These are phyloP conservation scores for Porphyrio hochstetteri DNA, from an alignment of 2,113 vertebrate genomes.

Conservation along the genomic window DNA sequence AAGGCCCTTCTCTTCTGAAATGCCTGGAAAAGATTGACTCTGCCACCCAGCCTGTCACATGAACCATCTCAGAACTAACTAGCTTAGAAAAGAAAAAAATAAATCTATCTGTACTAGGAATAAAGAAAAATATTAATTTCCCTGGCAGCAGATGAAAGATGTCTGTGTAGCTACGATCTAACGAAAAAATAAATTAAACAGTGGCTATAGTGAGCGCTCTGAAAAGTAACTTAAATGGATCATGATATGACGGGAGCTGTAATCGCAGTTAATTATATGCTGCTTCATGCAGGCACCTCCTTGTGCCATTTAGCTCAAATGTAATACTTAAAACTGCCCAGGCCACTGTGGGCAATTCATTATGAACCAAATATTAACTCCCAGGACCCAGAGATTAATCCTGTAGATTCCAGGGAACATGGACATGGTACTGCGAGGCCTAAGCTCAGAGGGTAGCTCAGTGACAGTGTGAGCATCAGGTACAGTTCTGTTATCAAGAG, in stretches of 20 bases:
- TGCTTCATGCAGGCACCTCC: conserved; percentile 44
- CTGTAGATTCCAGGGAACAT: neutral
- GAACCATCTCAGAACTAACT: conserved; percentile 65
- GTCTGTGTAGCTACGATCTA: conserved; percentile 70
- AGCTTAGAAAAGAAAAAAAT: neutral
- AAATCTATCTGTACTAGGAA: conserved; percentile 58
- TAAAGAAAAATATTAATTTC: conserved; percentile 77
- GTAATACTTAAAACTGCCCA: conserved; percentile 52
- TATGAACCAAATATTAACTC: neutral
- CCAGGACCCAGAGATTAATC: neutral
- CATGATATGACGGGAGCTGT: conserved; percentile 47
- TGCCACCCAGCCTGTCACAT: conserved; percentile 46
- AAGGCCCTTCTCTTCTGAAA: conserved; percentile 33
- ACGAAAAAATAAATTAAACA: conserved; percentile 75
- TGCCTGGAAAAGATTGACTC: neutral
- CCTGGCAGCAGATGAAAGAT: conserved; percentile 73
- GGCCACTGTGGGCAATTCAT: conserved; percentile 40
- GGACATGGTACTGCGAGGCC: neutral
- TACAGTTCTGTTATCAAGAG: neutral
- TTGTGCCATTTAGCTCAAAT: conserved; percentile 50
- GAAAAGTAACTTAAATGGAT: conserved; percentile 74
- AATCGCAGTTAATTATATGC: conserved; percentile 69
- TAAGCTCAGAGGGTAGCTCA: neutral
- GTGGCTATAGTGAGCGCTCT: conserved; percentile 62
- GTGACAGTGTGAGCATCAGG: neutral